Conservation (phyloP, 1,140 invertebrate species). For the Solen grandis region DNA sequence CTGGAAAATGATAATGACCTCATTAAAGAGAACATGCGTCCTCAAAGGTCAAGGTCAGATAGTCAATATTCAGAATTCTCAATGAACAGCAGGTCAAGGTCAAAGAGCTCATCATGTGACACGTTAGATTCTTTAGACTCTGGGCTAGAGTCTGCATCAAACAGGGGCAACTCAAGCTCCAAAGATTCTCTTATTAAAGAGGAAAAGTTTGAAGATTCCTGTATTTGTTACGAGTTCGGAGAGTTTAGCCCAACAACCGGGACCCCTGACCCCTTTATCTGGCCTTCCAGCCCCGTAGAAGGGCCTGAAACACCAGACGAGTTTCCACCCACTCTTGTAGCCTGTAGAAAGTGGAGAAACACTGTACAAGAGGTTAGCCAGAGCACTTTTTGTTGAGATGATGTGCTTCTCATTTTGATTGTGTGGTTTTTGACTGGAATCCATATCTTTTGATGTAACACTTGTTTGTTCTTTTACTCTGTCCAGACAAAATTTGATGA, state of each 20-base stretch:
- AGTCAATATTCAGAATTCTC: slow-evolving; percentile 7
- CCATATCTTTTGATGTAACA: too few species aligned
- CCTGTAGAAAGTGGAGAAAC: slow-evolving; percentile 13
- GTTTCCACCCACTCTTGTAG: neutral
- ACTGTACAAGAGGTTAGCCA: too few species aligned
- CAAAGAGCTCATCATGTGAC: slow-evolving; percentile 25
- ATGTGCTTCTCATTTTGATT: too few species aligned
- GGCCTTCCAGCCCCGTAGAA: too few species aligned
- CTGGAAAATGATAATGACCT: too few species aligned
- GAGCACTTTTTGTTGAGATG: too few species aligned
- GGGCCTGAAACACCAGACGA: too few species aligned
- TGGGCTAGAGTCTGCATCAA: slow-evolving; percentile 2
- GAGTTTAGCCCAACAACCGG: slow-evolving; percentile 5
- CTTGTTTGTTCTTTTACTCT: too few species aligned
- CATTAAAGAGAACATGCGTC: too few species aligned
- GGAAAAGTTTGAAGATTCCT: slow-evolving; percentile 7
- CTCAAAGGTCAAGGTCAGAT: too few species aligned
- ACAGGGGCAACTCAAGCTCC: slow-evolving; percentile 24
- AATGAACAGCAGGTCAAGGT: neutral
- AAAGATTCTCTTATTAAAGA: slow-evolving; percentile 24
- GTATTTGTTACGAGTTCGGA: neutral
- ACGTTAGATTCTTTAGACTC: slow-evolving; percentile 17
- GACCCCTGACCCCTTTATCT: neutral
- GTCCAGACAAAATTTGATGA: too few species aligned
- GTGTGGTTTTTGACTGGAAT: too few species aligned